These are phyloP conservation scores for Aurelia sp. DNA, from an alignment of 30 jellyfish, hydroid and myxozoan genomes.

Conservation along the genomic window DNA sequence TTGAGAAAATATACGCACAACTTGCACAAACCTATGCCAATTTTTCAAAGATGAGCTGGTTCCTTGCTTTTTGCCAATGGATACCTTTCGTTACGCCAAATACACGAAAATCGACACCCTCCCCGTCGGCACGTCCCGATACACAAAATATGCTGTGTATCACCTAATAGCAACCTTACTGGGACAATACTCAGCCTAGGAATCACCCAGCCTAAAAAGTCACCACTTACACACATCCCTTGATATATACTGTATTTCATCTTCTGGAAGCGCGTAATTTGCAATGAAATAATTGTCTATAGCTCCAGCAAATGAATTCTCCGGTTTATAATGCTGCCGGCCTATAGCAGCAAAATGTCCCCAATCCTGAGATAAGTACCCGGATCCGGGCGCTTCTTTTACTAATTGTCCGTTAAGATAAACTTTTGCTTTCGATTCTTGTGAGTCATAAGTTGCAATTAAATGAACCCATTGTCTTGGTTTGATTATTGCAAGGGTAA, in stretches of 20 bases:
- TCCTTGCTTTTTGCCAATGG: too few species aligned
- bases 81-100: too few species aligned
- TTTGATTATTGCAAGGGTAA: conserved; percentile 74
- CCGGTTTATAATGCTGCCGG: conserved; percentile 71
- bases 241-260: conserved; percentile 73
- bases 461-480: conserved; percentile 89
- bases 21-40: too few species aligned
- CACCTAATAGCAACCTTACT: too few species aligned
- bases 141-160: too few species aligned
- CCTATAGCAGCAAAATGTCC: conserved; percentile 94
- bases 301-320: conserved; percentile 75
- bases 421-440: conserved; percentile 82
- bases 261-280: conserved; percentile 85
- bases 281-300: conserved; percentile 79
- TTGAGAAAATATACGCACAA: too few species aligned
- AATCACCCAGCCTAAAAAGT: background rate
- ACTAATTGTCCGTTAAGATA: conserved; percentile 77
- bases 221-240: conserved; percentile 77
- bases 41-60: too few species aligned
- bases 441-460: conserved; percentile 86
- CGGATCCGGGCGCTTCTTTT: conserved; percentile 84
- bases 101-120: too few species aligned
- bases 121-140: too few species aligned
- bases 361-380: conserved; percentile 92
- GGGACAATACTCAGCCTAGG: too few species aligned